Conservation (phyloP, 2,888 invertebrate species). For the Oeneis ivallda region DNA sequence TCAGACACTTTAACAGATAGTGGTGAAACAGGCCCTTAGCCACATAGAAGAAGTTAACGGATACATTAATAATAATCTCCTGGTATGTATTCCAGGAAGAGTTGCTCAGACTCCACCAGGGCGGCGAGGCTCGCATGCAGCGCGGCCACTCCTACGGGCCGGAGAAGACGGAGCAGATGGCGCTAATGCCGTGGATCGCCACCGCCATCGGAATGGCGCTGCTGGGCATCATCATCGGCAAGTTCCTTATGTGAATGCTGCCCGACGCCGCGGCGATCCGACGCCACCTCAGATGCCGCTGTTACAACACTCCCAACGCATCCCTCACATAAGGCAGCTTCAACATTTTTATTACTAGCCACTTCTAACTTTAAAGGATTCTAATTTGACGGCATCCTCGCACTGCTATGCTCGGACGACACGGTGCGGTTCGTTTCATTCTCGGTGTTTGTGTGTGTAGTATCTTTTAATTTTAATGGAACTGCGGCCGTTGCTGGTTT, state of each 20-base stretch:
- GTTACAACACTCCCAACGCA: constrained; percentile 62
- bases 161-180: constrained; percentile 82
- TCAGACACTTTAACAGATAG: no score
- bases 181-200: constrained; percentile 84
- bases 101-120: constrained; percentile 82
- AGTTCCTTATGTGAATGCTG: constrained; percentile 89
- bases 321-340: constrained; percentile 59
- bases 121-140: constrained; percentile 59
- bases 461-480: no score
- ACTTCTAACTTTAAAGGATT: constrained; percentile 37
- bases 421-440: no score
- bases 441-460: no score
- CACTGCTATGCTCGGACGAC: background rate
- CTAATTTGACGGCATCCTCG: background rate
- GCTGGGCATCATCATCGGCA: constrained; percentile 89
- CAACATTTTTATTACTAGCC: constrained; percentile 47
- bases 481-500: no score
- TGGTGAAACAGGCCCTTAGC: no score
- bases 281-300: constrained; percentile 58
- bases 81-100: constrained; percentile 78
- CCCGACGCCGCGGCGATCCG: constrained; percentile 52
- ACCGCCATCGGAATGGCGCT: constrained; percentile 86
- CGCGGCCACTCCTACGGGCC: constrained; percentile 73
- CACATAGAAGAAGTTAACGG: no score
- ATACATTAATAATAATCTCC: no score